Percentiles rank a stretch among this genome's conserved stretches.
These are phyloP conservation scores for Nematopogon swammerdamellus DNA, from an alignment of 2,888 invertebrate species.

Conservation along the genomic window DNA sequence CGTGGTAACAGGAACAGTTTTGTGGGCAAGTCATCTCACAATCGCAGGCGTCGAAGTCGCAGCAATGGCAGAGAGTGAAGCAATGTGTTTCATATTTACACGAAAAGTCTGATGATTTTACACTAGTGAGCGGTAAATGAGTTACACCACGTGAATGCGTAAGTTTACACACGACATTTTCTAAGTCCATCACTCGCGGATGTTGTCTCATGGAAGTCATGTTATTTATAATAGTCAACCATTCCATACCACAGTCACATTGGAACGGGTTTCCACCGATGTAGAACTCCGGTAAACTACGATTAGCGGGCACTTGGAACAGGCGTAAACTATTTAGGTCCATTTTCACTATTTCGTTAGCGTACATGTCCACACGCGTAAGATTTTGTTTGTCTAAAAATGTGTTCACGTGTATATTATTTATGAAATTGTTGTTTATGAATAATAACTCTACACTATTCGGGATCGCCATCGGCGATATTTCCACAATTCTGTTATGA, in stretches of 20 bases:
- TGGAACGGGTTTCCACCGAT: slow-evolving; percentile 91
- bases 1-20: slow-evolving; percentile 93
- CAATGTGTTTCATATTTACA: slow-evolving; percentile 92
- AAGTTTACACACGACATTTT: slow-evolving; percentile 84
- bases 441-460: slow-evolving; percentile 84
- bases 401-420: slow-evolving; percentile 77
- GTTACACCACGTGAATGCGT: slow-evolving; percentile 79
- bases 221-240: slow-evolving; percentile 88
- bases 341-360: slow-evolving; percentile 79
- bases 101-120: slow-evolving; percentile 81
- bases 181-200: slow-evolving; percentile 84
- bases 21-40: slow-evolving; percentile 96
- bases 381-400: slow-evolving; percentile 82
- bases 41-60: slow-evolving; percentile 94
- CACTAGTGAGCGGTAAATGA: slow-evolving; percentile 71
- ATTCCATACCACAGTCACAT: slow-evolving; percentile 95
- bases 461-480: slow-evolving; percentile 81
- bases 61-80: slow-evolving; percentile 92
- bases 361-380: slow-evolving; percentile 86
- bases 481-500: slow-evolving; percentile 81
- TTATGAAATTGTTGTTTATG: slow-evolving; percentile 86
- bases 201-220: slow-evolving; percentile 79
- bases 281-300: slow-evolving; percentile 82
- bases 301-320: slow-evolving; percentile 68
- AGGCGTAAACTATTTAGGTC: slow-evolving; percentile 78